phyloP scores from a whole-genome alignment of 2,113 vertebrate genomes.

The Gyps fulvus region DNA sequence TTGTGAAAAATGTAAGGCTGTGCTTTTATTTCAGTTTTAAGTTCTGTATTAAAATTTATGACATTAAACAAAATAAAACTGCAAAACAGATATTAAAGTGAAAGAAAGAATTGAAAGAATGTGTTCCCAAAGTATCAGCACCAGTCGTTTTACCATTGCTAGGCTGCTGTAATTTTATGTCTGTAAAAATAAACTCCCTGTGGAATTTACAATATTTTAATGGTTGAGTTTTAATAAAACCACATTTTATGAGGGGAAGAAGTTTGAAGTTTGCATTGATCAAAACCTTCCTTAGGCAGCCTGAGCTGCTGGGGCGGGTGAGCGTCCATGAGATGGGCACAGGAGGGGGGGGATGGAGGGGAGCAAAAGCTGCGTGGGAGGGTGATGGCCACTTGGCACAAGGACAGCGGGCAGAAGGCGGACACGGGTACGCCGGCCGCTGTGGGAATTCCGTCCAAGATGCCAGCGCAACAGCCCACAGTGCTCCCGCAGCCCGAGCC shows the following conservation, averaged over 20 bases:
- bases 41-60: not conserved
- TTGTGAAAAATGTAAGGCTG: not conserved
- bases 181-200: not conserved
- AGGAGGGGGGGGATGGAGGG: fast-evolving
- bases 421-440: fast-evolving
- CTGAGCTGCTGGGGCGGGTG: not conserved
- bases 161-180: not conserved
- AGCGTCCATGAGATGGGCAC: not conserved
- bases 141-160: not conserved
- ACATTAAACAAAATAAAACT: not conserved
- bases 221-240: not conserved
- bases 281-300: not conserved
- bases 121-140: not conserved
- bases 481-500: not conserved
- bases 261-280: not conserved
- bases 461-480: not conserved
- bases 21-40: not conserved
- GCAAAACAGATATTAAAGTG: not conserved
- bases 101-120: not conserved
- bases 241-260: not conserved
- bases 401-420: not conserved
- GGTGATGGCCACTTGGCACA: not conserved
- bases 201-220: not conserved
- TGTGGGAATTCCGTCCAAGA: too few relatives aligned
- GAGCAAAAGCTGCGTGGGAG: too few relatives aligned